phyloP scores from a whole-genome alignment of 1,140 invertebrate genomes.

The Notospermus geniculatus region DNA sequence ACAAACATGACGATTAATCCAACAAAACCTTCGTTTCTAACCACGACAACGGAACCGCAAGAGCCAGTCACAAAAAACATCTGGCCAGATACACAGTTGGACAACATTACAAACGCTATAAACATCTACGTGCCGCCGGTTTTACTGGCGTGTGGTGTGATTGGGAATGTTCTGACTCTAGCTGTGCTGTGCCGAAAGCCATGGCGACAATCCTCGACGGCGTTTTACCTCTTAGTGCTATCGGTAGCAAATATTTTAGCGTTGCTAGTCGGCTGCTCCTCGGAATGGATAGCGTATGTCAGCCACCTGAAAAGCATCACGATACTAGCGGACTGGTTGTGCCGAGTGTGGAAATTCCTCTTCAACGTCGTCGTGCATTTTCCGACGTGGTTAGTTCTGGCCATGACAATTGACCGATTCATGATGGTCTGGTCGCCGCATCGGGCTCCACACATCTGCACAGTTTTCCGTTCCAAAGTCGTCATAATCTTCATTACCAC shows the following conservation, averaged over 20 bases:
- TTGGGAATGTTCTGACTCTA: conserved; percentile 43
- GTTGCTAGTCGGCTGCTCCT: conserved; percentile 33
- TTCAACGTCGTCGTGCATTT: conserved; percentile 38
- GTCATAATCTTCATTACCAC: conserved; percentile 36
- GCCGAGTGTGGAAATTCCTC: conserved; percentile 47
- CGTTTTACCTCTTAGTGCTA: conserved; percentile 45
- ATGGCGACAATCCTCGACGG: conserved; percentile 39
- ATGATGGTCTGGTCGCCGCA: conserved; percentile 37
- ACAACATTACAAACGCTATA: not conserved
- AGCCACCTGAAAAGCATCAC: conserved; percentile 32
- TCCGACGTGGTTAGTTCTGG: conserved; percentile 46
- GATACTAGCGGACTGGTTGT: conserved; percentile 31
- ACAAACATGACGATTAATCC: no score
- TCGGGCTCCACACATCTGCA: conserved; percentile 35
- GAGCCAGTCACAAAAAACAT: not conserved
- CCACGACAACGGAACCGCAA: no score
- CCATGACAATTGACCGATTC: conserved; percentile 43
- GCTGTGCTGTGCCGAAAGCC: conserved; percentile 36
- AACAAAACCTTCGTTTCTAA: no score
- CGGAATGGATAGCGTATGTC: conserved; percentile 35
- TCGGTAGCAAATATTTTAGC: conserved; percentile 40
- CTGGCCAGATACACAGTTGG: not conserved
- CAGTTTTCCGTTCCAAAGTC: conserved; percentile 43
- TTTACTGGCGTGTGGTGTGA: conserved; percentile 40
- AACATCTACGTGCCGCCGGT: conserved; percentile 38